Evolutionary conservation across 1,140 invertebrate species (phyloP), one percentile per base, ranked within the genome.

Genomic region (Akabosia matsudoensis): DNA sequence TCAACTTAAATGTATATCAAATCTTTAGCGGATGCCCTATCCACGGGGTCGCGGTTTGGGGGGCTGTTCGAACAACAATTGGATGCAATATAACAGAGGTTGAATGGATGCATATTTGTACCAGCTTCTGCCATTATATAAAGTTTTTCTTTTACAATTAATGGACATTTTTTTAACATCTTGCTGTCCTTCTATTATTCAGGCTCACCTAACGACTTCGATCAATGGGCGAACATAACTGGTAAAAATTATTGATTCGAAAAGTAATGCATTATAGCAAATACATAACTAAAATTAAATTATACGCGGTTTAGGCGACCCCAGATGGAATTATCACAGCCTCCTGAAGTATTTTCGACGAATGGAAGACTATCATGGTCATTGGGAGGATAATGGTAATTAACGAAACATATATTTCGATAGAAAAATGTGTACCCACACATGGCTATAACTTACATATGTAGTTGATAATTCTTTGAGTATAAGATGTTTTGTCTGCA

Each of bases 51-150:
- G 84, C 76, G 85, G 85, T 45, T 75, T 86, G 82, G 90, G 90
- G 26, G 61, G 61, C 4, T 86, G 86, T 28, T 88, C 87, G 3
- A 85, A 88, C 0, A 84, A 91, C 18, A 92, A 92, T 82, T 88
- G 86, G 34, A 90, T 91, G 89, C 84, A 89, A 0, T 91, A 91
- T 81, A 86, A 88, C 0, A 83, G 90, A 76, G 90, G 90, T 0
- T n/a, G n/a, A 88, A 90, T 84, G n/a, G n/a, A n/a, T n/a, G n/a
- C n/a, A n/a, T n/a, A n/a, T n/a, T n/a, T n/a, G n/a, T n/a, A n/a
- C n/a, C n/a, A n/a, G n/a, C n/a, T n/a, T n/a, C n/a, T n/a, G n/a
- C n/a, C n/a, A n/a, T n/a, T n/a, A n/a, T n/a, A n/a, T n/a, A n/a
- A n/a, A n/a, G n/a, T n/a, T n/a, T n/a, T n/a, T n/a, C n/a, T n/a